These are phyloP conservation scores for Liparis tanakae DNA, from an alignment of 2,797 vertebrate species.

Conservation along the genomic window DNA sequence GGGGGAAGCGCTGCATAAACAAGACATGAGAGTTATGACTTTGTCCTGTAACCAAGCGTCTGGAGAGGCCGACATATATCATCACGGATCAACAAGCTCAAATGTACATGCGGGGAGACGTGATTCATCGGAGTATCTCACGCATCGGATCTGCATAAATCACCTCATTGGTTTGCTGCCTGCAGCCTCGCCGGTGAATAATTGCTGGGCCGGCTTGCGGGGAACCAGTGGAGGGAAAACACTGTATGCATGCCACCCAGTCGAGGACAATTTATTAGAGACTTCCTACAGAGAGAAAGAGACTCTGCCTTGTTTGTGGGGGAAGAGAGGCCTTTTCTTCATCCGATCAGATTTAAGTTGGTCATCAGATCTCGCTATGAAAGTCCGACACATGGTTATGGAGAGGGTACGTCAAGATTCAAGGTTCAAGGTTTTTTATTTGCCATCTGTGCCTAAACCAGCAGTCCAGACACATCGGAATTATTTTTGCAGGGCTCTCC, in stretches of 20 bases:
- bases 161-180: constrained; percentile 71
- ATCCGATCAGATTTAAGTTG: constrained; percentile 37
- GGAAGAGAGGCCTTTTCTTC: constrained; percentile 16
- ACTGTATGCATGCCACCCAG: constrained; percentile 42
- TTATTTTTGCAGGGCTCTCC: no score
- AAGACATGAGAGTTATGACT: constrained; percentile 64
- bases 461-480: no score
- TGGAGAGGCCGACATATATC: constrained; percentile 64
- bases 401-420: neutral
- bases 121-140: constrained; percentile 69
- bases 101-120: constrained; percentile 63
- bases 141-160: constrained; percentile 76
- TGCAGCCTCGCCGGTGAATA: constrained; percentile 67
- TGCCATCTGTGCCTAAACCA: no score
- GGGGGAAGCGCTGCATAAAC: constrained; percentile 40
- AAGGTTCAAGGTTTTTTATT: no score
- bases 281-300: constrained; percentile 20
- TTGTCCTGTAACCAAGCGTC: constrained; percentile 54
- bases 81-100: constrained; percentile 73
- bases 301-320: neutral
- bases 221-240: constrained; percentile 57
- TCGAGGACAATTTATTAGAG: constrained; percentile 37
- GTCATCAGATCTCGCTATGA: neutral
- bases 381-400: neutral
- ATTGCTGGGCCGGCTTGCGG: constrained; percentile 57